Evolutionary conservation across 2,797 vertebrate genomes (phyloP), one percentile per base, ranked within the genome.

Genomic region (Hoplostethus mediterraneus): DNA sequence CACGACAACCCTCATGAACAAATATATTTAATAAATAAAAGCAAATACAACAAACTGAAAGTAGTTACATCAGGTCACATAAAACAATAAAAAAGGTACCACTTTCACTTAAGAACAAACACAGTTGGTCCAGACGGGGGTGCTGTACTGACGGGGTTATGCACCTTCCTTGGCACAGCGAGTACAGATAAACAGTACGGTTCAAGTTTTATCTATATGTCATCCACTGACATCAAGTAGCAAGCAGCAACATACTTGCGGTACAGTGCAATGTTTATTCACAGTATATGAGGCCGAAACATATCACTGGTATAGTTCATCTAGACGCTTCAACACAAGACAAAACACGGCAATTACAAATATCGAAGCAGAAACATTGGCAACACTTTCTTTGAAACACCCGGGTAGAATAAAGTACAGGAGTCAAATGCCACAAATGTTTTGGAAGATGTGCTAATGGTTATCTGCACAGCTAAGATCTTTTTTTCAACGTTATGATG

Each of bases 261-360:
- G 40, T 82, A 74, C 86, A 92, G 91, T 92, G 88, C 91, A 92
- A 91, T 56, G 71, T 86, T 84, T 67, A 84, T 89, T 93, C 92
- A 93, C 92, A 93, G 87, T 92, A 76, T 73, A 89, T 66, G 75
- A 90, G 85, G 86, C 80, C 68, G 64, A 83, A 69, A 79, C 48
- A 65, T 21, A 63, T 44, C 2, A 30, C 63, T 31, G 40, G 68
- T 63, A n/a, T 30, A 30, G 16, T 56, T 82, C 81, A 80, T 75
- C 79, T 53, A 59, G 48, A 76, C 63, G 75, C 49, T 62, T 71
- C 8, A 71, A 78, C 62, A 83, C 63, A 30, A 73, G 62, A 89
- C 75, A n/a, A 52, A 47, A 75, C 36, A 82, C 77, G 16, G 45
- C 51, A 59, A 68, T 47, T 30, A 69, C 63, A 67, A 69, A 67